Percentiles rank a stretch among this genome's conserved stretches.
Evolutionary conservation across 1,140 invertebrate species (phyloP).

Genomic region (Drosophila takahashii): DNA sequence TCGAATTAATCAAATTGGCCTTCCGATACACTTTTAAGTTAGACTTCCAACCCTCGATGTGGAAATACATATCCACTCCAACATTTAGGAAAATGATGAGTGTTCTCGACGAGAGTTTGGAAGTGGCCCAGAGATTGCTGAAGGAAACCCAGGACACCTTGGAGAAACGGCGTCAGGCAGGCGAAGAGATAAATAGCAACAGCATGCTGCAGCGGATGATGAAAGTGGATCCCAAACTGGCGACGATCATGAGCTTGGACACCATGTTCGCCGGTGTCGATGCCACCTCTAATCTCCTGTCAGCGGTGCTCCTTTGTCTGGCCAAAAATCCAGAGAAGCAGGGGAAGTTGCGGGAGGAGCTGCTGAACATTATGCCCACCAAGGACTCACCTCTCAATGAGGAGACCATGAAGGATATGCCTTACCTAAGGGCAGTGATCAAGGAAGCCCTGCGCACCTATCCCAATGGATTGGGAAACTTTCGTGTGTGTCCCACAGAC

Average conservation of each 20-base stretch:
- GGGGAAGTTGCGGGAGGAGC: slow-evolving; percentile 85
- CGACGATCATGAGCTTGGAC: slow-evolving; percentile 89
- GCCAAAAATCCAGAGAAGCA: slow-evolving; percentile 86
- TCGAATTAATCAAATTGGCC: neutral
- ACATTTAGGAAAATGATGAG: slow-evolving; percentile 86
- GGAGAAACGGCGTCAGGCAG: slow-evolving; percentile 32
- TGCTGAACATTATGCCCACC: slow-evolving; percentile 73
- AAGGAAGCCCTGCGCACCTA: slow-evolving; percentile 90
- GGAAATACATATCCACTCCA: slow-evolving; percentile 87
- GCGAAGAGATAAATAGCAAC: slow-evolving; percentile 16
- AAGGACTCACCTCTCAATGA: slow-evolving; percentile 81
- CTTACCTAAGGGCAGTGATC: slow-evolving; percentile 86
- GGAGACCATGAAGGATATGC: slow-evolving; percentile 74
- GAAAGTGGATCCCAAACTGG: slow-evolving; percentile 87
- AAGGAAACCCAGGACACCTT: slow-evolving; percentile 30
- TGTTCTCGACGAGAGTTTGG: slow-evolving; percentile 63
- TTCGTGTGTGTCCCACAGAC: slow-evolving; percentile 90
- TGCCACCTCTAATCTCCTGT: slow-evolving; percentile 74
- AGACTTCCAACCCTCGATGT: slow-evolving; percentile 87
- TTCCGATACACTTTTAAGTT: slow-evolving; percentile 62
- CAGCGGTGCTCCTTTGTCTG: slow-evolving; percentile 59
- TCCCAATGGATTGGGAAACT: slow-evolving; percentile 93
- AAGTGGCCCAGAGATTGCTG: slow-evolving; percentile 34
- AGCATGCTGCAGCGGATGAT: slow-evolving; percentile 87
- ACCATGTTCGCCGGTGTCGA: slow-evolving; percentile 91